Percentiles rank a stretch among this genome's conserved stretches.
Evolutionary conservation across 2,113 vertebrate species (phyloP).

Genomic region (Macaca fascicularis): DNA sequence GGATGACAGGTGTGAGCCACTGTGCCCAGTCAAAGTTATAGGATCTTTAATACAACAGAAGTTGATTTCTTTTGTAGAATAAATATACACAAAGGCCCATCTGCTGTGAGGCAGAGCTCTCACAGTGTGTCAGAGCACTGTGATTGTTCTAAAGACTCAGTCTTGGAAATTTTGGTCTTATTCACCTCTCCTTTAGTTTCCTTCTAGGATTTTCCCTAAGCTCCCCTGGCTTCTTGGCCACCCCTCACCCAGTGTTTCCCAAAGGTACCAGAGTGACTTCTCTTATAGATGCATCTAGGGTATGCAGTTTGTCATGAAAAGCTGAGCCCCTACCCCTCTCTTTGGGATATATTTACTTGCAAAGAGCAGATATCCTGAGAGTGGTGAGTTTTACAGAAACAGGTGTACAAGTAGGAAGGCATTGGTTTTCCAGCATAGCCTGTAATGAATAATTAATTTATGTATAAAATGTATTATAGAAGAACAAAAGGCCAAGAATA

Average conservation of each 20-base stretch:
- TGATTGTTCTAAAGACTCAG: not conserved
- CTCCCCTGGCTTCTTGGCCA: not conserved
- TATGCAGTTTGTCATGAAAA: not conserved
- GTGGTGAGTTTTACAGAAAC: not conserved
- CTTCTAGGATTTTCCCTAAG: not conserved
- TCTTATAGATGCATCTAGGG: not conserved
- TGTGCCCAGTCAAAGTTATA: not conserved
- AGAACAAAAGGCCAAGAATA: conserved; percentile 63
- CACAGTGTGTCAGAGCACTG: not conserved
- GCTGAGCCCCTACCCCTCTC: not conserved
- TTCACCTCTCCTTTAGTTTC: not conserved
- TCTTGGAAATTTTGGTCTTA: not conserved
- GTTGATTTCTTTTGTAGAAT: not conserved
- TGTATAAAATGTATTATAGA: conserved; percentile 32
- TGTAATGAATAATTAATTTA: conserved; percentile 71
- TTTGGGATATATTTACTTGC: not conserved
- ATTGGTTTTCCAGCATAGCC: conserved; percentile 22
- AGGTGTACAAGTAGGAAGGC: not conserved
- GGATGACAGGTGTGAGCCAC: no score
- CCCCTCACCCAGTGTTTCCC: not conserved
- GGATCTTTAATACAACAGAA: not conserved
- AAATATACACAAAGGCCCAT: not conserved
- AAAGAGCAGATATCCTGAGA: not conserved
- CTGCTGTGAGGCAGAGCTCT: not conserved
- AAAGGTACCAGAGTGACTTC: not conserved